phyloP scores from a whole-genome alignment of 2,888 invertebrate species.

The Pseudeuparius sepicola region DNA sequence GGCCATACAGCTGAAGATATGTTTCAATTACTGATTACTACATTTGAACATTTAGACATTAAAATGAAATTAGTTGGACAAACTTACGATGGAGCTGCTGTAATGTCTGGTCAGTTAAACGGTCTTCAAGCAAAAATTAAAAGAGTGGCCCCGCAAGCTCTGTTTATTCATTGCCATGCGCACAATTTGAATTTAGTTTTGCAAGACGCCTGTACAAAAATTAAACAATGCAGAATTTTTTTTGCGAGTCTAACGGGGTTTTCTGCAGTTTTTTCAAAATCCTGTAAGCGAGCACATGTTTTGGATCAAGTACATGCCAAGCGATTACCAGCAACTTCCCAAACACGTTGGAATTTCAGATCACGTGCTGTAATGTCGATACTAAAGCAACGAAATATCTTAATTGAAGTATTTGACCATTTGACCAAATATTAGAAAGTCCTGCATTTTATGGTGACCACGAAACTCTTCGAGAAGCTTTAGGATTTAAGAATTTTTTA shows the following conservation, averaged over 20 bases:
- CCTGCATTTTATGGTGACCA: background rate
- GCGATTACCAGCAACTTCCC: background rate
- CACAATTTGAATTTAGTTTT: constrained; percentile 25
- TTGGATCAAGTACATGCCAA: constrained; percentile 1
- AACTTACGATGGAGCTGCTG: too few relatives aligned
- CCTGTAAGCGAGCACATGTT: constrained; percentile 2
- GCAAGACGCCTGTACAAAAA: constrained; percentile 13
- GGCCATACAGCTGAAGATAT: constrained; percentile 23
- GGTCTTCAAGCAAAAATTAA: constrained; percentile 24
- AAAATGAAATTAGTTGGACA: constrained; percentile 28
- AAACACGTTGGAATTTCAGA: constrained; percentile 1
- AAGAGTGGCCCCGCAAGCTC: constrained; percentile 21
- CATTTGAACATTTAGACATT: constrained; percentile 12
- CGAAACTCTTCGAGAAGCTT: constrained; percentile 1
- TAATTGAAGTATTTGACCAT: constrained; percentile 1
- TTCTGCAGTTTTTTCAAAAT: constrained; percentile 20
- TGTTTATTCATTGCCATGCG: constrained; percentile 25
- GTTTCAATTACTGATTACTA: constrained; percentile 16
- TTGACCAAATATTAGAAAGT: constrained; percentile 1
- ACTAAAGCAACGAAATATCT: constrained; percentile 3
- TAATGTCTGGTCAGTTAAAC: too few relatives aligned
- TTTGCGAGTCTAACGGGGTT: constrained; percentile 19
- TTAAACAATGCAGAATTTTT: constrained; percentile 18
- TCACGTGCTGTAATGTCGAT: constrained; percentile 1
- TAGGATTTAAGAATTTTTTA: background rate